Base-by-base conservation (phyloP, 2,888 invertebrate species). In the Diplolepis rosae region DNA sequence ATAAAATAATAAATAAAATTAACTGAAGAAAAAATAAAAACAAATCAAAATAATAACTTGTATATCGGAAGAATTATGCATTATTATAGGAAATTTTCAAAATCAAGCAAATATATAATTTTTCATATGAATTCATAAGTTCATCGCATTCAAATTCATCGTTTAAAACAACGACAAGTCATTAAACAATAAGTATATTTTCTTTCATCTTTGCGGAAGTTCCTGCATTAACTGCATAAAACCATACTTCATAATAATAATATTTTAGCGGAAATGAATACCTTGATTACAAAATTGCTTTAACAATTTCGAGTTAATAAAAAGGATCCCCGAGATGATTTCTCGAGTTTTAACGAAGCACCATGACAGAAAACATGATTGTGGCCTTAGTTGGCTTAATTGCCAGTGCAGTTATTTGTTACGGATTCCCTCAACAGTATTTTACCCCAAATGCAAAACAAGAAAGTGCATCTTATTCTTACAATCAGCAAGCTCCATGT, bases 191-290 rank as follows among this genome's bases (percentile, higher is more conserved):
- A 22, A 48, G 11, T 22, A 7, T 39, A 39, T 39, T 24, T 9
- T 42, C 22, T 61, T 61, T 39, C 61, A n/a, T 35, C 39, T 24
- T 39, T 39, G 39, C n/a, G 13, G 39, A 61, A 27, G 27, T 1
- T 39, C 39, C 24, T 39, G 9, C 13, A 39, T 24, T 39, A 42
- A 22, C n/a, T 27, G 13, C n/a, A 39, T 24, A 3, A 61, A 32
- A 18, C 15, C 24, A n/a, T 61, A 27, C n/a, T 39, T 22, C n/a
- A 35, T 61, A 61, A 61, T 18, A 48, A 48, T 48, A 48, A 61
- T 61, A 61, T 61, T 61, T 61, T 39, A 24, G 15, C 61, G 39
- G 61, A 61, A 61, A 61, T 39, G 4, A n/a, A 39, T 24, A 61
- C 4, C 24, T 13, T 15, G 6, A 24, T 61, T 61, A 9, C 6